Conservation (phyloP, 2,797 vertebrate species). For the Centroberyx gerrardi region DNA sequence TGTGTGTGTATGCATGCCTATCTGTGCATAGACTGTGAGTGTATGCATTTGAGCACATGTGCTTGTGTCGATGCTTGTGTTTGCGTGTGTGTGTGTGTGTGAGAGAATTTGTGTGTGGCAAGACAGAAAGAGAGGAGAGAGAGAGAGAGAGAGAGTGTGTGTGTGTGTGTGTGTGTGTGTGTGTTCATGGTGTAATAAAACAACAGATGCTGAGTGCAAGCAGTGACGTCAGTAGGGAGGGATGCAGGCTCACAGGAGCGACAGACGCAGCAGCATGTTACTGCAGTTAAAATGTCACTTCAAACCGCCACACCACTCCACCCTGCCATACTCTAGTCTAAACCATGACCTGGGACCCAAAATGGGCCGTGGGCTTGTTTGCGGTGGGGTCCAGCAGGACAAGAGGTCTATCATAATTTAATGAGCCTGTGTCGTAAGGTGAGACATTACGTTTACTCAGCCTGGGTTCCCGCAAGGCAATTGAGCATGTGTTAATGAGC, state of each 20-base stretch:
- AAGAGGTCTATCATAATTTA: not conserved
- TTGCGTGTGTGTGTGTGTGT: not conserved
- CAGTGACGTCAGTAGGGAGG: not conserved
- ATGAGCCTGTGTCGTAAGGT: not conserved
- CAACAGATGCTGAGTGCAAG: constrained; percentile 11
- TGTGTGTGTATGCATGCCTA: no score
- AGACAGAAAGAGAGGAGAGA: no score
- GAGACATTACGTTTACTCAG: constrained; percentile 24
- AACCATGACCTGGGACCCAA: not conserved
- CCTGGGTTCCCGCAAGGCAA: constrained; percentile 6
- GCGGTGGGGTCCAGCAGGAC: not conserved
- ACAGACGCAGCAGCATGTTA: not conserved
- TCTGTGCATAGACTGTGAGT: no score
- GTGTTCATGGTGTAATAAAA: not conserved
- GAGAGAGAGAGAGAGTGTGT: no score
- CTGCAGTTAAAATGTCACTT: not conserved
- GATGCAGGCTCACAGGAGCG: not conserved
- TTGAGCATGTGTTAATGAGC: constrained; percentile 57
- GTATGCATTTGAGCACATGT: no score
- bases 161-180: constrained; percentile 1
- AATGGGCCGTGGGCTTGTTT: not conserved
- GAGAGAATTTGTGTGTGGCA: no score
- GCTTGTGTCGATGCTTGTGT: no score
- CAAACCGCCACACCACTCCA: not conserved
- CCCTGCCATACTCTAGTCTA: no score